Percentiles rank a stretch among this genome's conserved stretches.
These are phyloP conservation scores for Pachycephus smyrnensis DNA, from an alignment of 2,888 invertebrate species.

Conservation along the genomic window DNA sequence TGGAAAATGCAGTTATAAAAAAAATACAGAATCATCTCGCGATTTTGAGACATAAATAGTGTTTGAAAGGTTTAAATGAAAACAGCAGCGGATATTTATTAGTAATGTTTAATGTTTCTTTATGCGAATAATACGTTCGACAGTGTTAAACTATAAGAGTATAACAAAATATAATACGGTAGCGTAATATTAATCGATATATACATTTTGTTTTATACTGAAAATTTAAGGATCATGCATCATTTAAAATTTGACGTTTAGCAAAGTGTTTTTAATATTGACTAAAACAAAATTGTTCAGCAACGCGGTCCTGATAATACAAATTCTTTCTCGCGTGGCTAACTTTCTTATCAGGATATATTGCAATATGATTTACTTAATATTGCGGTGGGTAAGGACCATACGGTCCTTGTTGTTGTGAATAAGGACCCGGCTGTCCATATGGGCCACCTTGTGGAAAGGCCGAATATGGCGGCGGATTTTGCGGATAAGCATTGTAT, in stretches of 20 bases:
- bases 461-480: slow-evolving; percentile 29
- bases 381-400: slow-evolving; percentile 46
- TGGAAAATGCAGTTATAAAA: too few relatives aligned
- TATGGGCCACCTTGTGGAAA: slow-evolving; percentile 59
- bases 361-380: slow-evolving; percentile 24
- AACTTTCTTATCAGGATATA: neutral
- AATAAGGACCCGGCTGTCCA: slow-evolving; percentile 47
- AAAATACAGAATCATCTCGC: neutral
- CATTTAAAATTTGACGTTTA: slow-evolving; percentile 37
- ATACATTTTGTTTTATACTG: slow-evolving; percentile 8
- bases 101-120: slow-evolving; percentile 43
- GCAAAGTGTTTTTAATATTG: slow-evolving; percentile 15
- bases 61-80: slow-evolving; percentile 44
- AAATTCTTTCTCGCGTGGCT: neutral
- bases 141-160: slow-evolving; percentile 19
- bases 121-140: slow-evolving; percentile 14
- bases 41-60: neutral
- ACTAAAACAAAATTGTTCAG: neutral
- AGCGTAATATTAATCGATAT: slow-evolving; percentile 29
- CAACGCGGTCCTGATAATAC: neutral
- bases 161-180: slow-evolving; percentile 22
- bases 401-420: slow-evolving; percentile 40
- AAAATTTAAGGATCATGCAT: slow-evolving; percentile 15
- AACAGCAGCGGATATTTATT: slow-evolving; percentile 50
- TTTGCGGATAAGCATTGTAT: slow-evolving; percentile 38